Conservation (phyloP, 2,888 invertebrate genomes). For the Tetragonisca angustula region DNA sequence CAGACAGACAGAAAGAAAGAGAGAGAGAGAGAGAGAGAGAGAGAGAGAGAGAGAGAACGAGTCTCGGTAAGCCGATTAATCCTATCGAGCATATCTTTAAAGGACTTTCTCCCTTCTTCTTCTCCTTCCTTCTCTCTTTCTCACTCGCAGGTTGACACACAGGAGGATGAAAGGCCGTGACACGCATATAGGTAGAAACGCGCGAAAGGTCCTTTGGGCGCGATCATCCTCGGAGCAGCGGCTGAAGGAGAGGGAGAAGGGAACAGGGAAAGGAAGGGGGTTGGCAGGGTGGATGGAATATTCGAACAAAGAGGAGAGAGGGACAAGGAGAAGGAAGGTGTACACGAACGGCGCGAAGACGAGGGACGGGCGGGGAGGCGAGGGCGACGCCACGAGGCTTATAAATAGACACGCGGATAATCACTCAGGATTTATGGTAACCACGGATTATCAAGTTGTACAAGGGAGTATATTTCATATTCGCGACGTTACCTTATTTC, state of each 20-base stretch:
- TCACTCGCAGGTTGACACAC: background rate
- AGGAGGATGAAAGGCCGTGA: constrained; percentile 60
- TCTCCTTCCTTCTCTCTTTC: background rate
- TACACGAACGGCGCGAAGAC: constrained; percentile 45
- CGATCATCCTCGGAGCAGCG: constrained; percentile 50
- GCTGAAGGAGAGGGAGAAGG: constrained; percentile 42
- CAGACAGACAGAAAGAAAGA: constrained; percentile 25
- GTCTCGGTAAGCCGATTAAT: constrained; percentile 72
- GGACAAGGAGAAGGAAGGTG: constrained; percentile 25
- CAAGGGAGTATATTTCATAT: constrained; percentile 84
- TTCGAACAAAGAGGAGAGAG: constrained; percentile 29
- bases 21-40: constrained; percentile 44
- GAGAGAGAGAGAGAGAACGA: constrained; percentile 38
- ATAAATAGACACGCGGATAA: constrained; percentile 84
- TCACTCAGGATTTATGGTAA: constrained; percentile 84
- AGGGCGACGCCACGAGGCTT: constrained; percentile 76
- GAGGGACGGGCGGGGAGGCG: constrained; percentile 61
- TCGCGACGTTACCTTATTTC: constrained; percentile 83
- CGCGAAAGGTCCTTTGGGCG: constrained; percentile 58
- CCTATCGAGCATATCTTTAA: constrained; percentile 69
- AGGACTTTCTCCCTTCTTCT: constrained; percentile 33
- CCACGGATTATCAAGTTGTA: constrained; percentile 84
- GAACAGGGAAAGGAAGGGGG: constrained; percentile 43
- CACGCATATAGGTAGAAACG: constrained; percentile 61
- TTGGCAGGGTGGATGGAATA: constrained; percentile 17